Conservation (phyloP, 2,797 vertebrate genomes). For the Ceryle rudis region DNA sequence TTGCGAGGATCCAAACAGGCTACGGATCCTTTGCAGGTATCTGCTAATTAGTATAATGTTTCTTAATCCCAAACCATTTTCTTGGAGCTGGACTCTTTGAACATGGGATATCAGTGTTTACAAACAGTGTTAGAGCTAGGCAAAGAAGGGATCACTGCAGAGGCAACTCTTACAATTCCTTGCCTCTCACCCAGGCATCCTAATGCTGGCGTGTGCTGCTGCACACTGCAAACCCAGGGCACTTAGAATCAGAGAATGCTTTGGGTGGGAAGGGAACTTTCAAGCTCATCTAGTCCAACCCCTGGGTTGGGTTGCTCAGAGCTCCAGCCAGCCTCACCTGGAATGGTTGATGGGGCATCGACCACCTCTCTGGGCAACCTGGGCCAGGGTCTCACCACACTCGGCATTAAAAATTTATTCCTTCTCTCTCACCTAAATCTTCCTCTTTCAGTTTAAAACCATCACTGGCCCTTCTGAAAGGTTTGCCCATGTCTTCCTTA, state of each 20-base stretch:
- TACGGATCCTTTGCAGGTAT: not conserved
- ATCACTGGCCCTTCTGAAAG: not conserved
- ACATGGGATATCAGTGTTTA: not conserved
- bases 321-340: not conserved
- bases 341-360: not conserved
- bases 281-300: not conserved
- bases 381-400: not conserved
- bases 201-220: accelerated
- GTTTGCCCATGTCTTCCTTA: too few species aligned
- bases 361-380: not conserved
- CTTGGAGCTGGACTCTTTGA: not conserved
- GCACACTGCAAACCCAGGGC: too few species aligned
- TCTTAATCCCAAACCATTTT: not conserved
- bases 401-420: not conserved
- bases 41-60: not conserved
- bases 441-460: not conserved
- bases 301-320: not conserved
- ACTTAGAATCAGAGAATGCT: not conserved
- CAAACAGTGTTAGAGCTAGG: not conserved
- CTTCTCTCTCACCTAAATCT: not conserved
- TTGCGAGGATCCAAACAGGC: accelerated
- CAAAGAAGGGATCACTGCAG: not conserved
- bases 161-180: not conserved
- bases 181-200: not conserved
- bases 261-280: not conserved